Base-by-base conservation (phyloP, 2,888 invertebrate species). In the Oxytorus armatus region DNA sequence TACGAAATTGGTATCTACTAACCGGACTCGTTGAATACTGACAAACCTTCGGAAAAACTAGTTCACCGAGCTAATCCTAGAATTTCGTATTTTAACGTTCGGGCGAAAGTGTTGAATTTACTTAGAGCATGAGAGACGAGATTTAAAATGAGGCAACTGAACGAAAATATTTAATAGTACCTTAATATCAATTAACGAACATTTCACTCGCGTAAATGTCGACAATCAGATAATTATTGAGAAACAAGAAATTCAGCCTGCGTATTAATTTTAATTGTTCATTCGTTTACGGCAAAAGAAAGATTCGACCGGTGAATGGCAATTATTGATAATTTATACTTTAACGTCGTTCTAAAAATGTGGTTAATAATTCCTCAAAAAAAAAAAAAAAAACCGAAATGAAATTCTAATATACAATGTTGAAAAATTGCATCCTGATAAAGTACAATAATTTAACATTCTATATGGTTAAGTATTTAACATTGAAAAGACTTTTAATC, bases 1-100 rank as follows among this genome's bases (percentile, higher is more conserved):
- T 69, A 74, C 73, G 74, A 69, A 77, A 77, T 77, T 77, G 77
- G 73, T 72, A 70, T 55, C 78, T 33, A 65, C 70, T 25, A 79
- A 21, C 53, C 39, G 14, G 57, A 16, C 59, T 72, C 59, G 66
- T 65, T 70, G 57, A 55, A 59, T 47, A 61, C 57, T 72, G 76
- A 66, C 75, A 79, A 75, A 79, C 65, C 44, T 39, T 72, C 39
- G 55, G 23, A 33, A 72, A 72, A 76, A 75, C 51, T 76, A 72
- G 70, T 66, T 69, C 63, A 57, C 57, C 70, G 39, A 76, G 65
- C 65, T 75, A 70, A 70, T 79, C 75, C 59, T 57, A 51, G 55
- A 47, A 74, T 69, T 57, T 63, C 44, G 53, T 16, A 29, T 68
- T n/a, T n/a, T 36, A 65, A 61, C 25, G 44, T 51, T 25, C 14